These are phyloP conservation scores for Drosophila grimshawi DNA, from an alignment of 1,140 invertebrate genomes.

Conservation along the genomic window DNA sequence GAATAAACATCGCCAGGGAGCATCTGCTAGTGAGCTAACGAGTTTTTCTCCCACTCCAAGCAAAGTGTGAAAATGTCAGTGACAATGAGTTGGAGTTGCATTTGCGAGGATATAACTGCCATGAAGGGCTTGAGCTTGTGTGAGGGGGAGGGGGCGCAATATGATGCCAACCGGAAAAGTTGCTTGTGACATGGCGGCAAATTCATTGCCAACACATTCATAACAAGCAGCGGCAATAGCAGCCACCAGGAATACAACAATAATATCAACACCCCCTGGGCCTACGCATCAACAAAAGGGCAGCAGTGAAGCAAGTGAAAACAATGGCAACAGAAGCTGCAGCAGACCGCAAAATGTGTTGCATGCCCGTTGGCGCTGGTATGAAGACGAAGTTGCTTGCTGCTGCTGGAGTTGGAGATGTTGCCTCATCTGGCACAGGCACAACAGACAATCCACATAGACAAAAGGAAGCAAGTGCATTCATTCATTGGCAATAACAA, in stretches of 20 bases:
- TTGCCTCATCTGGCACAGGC: slow-evolving; percentile 19
- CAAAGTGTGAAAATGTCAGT: slow-evolving; percentile 66
- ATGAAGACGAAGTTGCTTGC: slow-evolving; percentile 30
- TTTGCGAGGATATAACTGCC: slow-evolving; percentile 9
- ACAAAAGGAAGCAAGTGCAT: slow-evolving; percentile 67
- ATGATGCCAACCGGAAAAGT: slow-evolving; percentile 66
- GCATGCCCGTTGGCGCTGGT: slow-evolving; percentile 68
- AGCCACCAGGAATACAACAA: slow-evolving; percentile 43
- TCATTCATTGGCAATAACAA: slow-evolving; percentile 82
- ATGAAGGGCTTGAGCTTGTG: slow-evolving; percentile 4
- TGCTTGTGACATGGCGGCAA: slow-evolving; percentile 63
- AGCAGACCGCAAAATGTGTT: slow-evolving; percentile 78
- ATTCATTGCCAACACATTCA: slow-evolving; percentile 72
- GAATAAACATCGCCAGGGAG: slow-evolving; percentile 48
- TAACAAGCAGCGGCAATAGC: slow-evolving; percentile 18
- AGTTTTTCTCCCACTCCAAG: slow-evolving; percentile 47
- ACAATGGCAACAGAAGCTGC: slow-evolving; percentile 66
- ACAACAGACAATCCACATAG: slow-evolving; percentile 62
- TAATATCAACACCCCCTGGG: slow-evolving; percentile 68
- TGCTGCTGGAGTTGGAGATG: slow-evolving; percentile 28
- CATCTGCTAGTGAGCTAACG: slow-evolving; percentile 54
- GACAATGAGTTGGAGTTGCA: slow-evolving; percentile 38
- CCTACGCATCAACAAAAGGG: slow-evolving; percentile 56
- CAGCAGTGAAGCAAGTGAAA: slow-evolving; percentile 36
- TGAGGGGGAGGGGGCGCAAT: slow-evolving; percentile 15